Percentiles rank a stretch among this genome's conserved stretches.
phyloP scores from a whole-genome alignment of 1,140 invertebrate species.

The Drosophila pruinosa region DNA sequence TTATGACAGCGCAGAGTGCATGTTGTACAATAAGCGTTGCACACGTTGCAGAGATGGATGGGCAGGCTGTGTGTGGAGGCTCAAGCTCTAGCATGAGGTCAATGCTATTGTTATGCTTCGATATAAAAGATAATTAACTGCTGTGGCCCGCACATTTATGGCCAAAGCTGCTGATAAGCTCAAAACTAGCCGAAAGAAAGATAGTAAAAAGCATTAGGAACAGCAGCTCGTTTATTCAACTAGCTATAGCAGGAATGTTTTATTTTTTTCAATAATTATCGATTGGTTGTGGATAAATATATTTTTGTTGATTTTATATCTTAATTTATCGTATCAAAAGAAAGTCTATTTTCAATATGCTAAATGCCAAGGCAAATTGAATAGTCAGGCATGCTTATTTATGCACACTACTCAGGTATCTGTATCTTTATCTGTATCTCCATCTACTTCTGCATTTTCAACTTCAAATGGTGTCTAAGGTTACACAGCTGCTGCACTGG shows the following conservation, averaged over 20 bases:
- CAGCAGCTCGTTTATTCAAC: background rate
- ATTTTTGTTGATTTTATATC: no score
- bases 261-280: background rate
- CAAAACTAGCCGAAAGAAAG: background rate
- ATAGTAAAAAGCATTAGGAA: no score
- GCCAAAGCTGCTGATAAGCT: constrained; percentile 21
- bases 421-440: background rate
- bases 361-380: no score
- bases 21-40: constrained; percentile 31
- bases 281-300: no score
- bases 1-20: constrained; percentile 55
- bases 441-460: background rate
- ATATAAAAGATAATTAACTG: constrained; percentile 60
- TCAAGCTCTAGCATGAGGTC: constrained; percentile 26
- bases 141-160: constrained; percentile 3
- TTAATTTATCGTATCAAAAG: no score
- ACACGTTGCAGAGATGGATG: background rate
- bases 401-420: background rate
- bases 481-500: constrained; percentile 8
- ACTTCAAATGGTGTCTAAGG: constrained; percentile 26
- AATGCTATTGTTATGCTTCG: constrained; percentile 44
- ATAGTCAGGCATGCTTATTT: no score
- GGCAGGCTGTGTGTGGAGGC: background rate
- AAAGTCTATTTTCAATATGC: no score
- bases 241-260: background rate